Evolutionary conservation across 2,113 vertebrate species (phyloP), one percentile per base, ranked within the genome.

Genomic region (Coracopsis vasa): DNA sequence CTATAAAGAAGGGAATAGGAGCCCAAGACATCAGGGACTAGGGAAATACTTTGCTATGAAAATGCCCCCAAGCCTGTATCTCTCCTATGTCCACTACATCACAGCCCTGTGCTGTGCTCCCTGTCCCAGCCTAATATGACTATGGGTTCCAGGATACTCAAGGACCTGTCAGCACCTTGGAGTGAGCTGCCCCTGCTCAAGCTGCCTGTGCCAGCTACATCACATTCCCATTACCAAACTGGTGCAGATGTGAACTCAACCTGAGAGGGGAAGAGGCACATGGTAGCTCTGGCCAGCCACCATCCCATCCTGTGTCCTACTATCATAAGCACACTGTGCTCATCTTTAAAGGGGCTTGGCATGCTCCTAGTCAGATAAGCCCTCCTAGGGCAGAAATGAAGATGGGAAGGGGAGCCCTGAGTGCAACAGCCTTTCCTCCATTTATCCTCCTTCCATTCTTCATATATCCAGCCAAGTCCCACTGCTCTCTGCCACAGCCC

Each of bases 331-430:
- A 62, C 65, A 31, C 33, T 51, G 35, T 48, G 31, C 51, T 82
- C 7, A 37, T 56, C 33, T 84, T 73, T 65, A 47, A 88, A 82
- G 21, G 24, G 29, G 8, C 28, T 53, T 44, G 39, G 48, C 61
- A 61, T 24, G 24, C 37, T 94, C 33, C 31, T 31, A 81, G 5
- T 31, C 51, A 94, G 20, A 87, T 47, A 42, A 85, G 37, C 20
- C n/a, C 13, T 71, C 39, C 16, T 27, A 35, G 33, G 17, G n/a
- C 64, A 84, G 23, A 41, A 93, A 84, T 0, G 3, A 44, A 67
- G 13, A 39, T 21, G 28, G 33, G 6, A 69, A 6, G 3, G 9
- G 16, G 20, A 81, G 39, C 1, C 21, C 9, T 1, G 1, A 3
- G 37, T 54, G 13, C 42, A 45, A 56, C 4, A 74, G 60, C 14